Conservation (phyloP, 1,140 invertebrate species). For the Ostrea denselamellosa region DNA sequence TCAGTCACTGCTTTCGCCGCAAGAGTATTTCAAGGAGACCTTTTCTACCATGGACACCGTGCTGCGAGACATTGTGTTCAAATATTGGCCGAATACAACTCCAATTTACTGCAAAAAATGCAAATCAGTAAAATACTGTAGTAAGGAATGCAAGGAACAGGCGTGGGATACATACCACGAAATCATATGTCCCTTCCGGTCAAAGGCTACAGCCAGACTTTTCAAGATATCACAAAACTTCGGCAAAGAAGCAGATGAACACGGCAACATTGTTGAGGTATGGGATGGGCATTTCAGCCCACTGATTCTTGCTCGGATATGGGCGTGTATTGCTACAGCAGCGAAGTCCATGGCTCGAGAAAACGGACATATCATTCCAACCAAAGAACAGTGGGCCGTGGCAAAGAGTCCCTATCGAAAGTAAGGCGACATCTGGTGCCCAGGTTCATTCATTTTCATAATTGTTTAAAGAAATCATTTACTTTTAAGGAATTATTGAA, state of each 20-base stretch:
- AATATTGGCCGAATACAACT: slow-evolving; percentile 67
- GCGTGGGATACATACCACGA: slow-evolving; percentile 70
- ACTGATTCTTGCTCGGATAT: slow-evolving; percentile 70
- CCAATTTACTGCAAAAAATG: slow-evolving; percentile 65
- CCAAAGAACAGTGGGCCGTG: slow-evolving; percentile 69
- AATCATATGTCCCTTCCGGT: slow-evolving; percentile 69
- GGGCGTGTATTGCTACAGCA: slow-evolving; percentile 67
- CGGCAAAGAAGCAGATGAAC: slow-evolving; percentile 59
- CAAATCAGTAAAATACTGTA: slow-evolving; percentile 69
- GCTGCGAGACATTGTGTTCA: slow-evolving; percentile 57
- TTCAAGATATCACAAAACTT: slow-evolving; percentile 68
- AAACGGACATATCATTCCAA: slow-evolving; percentile 58
- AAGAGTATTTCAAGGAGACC: slow-evolving; percentile 68
- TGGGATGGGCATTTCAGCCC: slow-evolving; percentile 72
- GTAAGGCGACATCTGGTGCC: slow-evolving; percentile 53
- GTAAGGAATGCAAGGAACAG: slow-evolving; percentile 61
- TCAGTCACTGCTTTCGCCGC: slow-evolving; percentile 64
- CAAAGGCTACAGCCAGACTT: slow-evolving; percentile 61
- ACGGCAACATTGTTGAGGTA: slow-evolving; percentile 59
- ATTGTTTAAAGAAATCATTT: not conserved
- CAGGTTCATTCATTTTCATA: not conserved
- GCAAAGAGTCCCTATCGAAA: slow-evolving; percentile 73
- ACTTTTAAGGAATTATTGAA: not conserved
- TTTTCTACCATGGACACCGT: slow-evolving; percentile 50
- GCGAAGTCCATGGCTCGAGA: slow-evolving; percentile 65